These are phyloP conservation scores for Punctoribates punctum DNA, from an alignment of 2,888 invertebrate genomes.

Conservation along the genomic window DNA sequence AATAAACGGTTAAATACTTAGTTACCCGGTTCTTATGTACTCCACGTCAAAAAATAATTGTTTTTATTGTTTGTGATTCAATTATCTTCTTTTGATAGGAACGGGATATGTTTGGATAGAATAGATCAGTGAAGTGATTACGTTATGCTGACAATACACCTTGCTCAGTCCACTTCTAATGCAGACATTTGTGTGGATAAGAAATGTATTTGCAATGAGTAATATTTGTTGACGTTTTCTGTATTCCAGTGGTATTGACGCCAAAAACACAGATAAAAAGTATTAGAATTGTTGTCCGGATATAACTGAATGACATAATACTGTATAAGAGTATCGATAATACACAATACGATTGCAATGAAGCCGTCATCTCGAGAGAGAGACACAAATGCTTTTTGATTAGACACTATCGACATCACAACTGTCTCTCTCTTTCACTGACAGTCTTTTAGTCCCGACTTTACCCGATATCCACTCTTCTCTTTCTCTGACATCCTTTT, in stretches of 20 bases:
- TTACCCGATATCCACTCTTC: neutral
- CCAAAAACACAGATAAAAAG: constrained; percentile 36
- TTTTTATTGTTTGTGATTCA: too few species aligned
- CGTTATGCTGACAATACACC: too few species aligned
- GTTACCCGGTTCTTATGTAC: too few species aligned
- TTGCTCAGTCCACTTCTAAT: neutral
- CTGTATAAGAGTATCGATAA: constrained; percentile 27
- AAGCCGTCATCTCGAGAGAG: constrained; percentile 9
- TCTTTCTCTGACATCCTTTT: neutral
- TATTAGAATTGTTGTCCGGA: constrained; percentile 25
- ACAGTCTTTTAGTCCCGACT: neutral
- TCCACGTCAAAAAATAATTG: too few species aligned
- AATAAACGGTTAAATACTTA: too few species aligned
- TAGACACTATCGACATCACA: neutral
- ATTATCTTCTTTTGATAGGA: too few species aligned
- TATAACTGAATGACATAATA: constrained; percentile 20
- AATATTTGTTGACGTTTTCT: constrained; percentile 7
- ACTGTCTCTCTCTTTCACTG: constrained; percentile 9
- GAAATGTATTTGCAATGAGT: constrained; percentile 6
- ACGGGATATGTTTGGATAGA: too few species aligned
- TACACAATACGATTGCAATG: constrained; percentile 26
- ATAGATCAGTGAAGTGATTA: too few species aligned
- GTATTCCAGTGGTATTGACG: neutral
- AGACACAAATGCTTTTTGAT: constrained; percentile 33
- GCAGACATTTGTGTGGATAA: constrained; percentile 29